Evolutionary conservation across 2,113 vertebrate genomes (phyloP), one percentile per base, ranked within the genome.

Genomic region (Peucedramus taeniatus): DNA sequence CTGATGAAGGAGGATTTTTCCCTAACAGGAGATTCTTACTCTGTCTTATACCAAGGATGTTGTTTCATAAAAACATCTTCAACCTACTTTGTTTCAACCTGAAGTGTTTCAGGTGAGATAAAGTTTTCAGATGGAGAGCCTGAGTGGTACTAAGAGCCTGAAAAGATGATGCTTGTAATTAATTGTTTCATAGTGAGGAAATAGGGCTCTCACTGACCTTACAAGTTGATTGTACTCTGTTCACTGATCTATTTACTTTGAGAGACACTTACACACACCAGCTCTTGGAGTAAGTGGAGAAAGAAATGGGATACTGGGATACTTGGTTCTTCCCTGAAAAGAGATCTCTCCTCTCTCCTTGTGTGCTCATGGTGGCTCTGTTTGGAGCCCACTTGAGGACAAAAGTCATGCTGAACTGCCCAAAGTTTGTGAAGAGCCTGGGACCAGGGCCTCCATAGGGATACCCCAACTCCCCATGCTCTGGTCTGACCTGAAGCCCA

Each of bases 391-490:
- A 1, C 18, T 6, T 50, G 2, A 10, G 70, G 35, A 54, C 35
- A 64, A 28, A 78, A 83, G 44, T 31, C 2, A 2, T 4, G 3
- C 49, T 77, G 5, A 59, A 13, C 53, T 35, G 37, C 19, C 42
- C 8, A 1, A 42, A 74, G 39, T 37, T 45, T 35, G 42, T 42
- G 39, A 44, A 64, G 71, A n/a, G 68, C 21, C 80, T 63, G 64
- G 31, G 9, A 39, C 42, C 66, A 74, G 35, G 45, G 39, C 31
- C 42, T 81, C 42, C 39, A 17, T 35, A 22, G 0, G 0, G 71
- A 71, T 42, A 42, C 70, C 49, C n/a, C 35, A 71, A 11, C 30
- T 39, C 42, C 11, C 27, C 0, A 0, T 49, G 40, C 54, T 44
- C 22, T 0, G 2, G 13, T 53, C 19, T 69, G 51, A 59, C 39